Base-by-base conservation (phyloP, 2,888 invertebrate species). In the Ditula angustiorana region DNA sequence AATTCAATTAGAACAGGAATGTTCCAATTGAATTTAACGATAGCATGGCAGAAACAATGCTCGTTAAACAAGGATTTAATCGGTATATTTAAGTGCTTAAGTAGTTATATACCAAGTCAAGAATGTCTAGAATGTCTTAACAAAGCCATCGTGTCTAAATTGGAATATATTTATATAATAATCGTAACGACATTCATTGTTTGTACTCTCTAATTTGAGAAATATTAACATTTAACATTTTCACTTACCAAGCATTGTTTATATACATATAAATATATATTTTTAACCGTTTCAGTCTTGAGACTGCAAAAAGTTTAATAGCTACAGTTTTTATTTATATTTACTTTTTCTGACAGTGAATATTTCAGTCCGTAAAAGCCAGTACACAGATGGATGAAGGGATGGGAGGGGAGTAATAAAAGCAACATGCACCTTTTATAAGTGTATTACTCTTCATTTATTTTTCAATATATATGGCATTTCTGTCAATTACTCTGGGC, bases 361-460 rank as follows among this genome's bases (percentile, higher is more conserved):
- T 57, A 66, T 57, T 35, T 44, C 44, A 28, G 33, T 41, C 33
- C 13, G 60, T 75, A 72, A 79, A 84, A 82, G 82, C 85, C 76
- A 78, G 82, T 80, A 81, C 80, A 70, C 47, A 49, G 46, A 41
- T 58, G 75, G 72, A 71, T 63, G 69, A 69, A 26, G 66, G 77
- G 78, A 73, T 30, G 56, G 73, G 79, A 47, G 28, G 19, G 73
- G 76, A 74, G 73, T 69, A 80, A 86, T 85, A 79, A 86, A 89
- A 87, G 83, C 81, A 85, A 82, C 80, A 82, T 88, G 87, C 89
- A 90, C 85, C 87, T 81, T 85, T 84, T 80, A 86, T 78, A 83
- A 82, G 76, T n/a, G n/a, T 75, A 80, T 79, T 83, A 83, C 81
- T 77, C 77, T 77, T 78, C 69, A 61, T 79, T 80, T 72, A 71